Conservation (phyloP, 2,797 vertebrate species). For the Peromyscus aztecus region DNA sequence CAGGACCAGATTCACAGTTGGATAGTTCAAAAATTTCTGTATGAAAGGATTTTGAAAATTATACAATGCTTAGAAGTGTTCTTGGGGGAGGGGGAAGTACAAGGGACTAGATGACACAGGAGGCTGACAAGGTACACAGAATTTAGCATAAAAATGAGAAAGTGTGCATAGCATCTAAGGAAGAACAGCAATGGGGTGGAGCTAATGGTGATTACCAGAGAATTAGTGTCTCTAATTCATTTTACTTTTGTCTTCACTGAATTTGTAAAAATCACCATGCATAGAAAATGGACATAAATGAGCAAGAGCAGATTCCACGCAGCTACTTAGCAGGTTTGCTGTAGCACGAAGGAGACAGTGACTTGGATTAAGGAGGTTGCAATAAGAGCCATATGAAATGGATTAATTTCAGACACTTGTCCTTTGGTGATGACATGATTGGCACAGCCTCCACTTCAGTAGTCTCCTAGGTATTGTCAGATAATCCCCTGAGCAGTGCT, state of each 20-base stretch:
- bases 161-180: neutral
- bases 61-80: neutral
- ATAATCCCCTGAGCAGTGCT: neutral
- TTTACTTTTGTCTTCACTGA: neutral
- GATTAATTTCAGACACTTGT: neutral
- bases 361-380: conserved; percentile 1
- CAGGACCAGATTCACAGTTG: neutral
- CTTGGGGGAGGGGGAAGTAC: no score
- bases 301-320: neutral
- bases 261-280: neutral
- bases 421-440: neutral
- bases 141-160: conserved; percentile 22
- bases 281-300: neutral
- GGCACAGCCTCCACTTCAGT: neutral
- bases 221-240: conserved; percentile 13
- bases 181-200: neutral
- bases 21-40: conserved; percentile 14
- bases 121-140: neutral
- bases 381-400: neutral
- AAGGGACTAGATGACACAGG: neutral
- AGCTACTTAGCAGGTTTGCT: neutral
- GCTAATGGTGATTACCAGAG: neutral
- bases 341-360: neutral
- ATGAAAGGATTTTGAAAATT: neutral
- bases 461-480: neutral